A percentile compares a stretch with the other conserved stretches of the same genome.
These are phyloP conservation scores for Cremastobaeus sp. DNA, from an alignment of 2,888 invertebrate species.

Conservation along the genomic window DNA sequence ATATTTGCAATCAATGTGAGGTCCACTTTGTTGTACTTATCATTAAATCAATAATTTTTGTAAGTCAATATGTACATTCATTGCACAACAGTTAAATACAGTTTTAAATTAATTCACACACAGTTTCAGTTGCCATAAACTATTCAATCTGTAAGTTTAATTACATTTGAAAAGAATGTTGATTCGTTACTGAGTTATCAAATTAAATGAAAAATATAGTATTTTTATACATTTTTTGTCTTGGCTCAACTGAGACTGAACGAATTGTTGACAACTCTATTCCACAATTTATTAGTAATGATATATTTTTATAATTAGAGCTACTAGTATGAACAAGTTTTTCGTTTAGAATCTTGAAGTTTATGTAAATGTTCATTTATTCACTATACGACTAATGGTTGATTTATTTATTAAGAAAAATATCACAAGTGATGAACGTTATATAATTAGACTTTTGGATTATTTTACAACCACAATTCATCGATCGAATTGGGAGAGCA, in stretches of 20 bases:
- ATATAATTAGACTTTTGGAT: background rate
- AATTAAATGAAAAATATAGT: background rate
- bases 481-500: no score
- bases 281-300: background rate
- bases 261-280: background rate
- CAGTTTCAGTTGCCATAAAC: no score
- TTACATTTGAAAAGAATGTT: no score
- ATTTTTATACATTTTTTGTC: constrained; percentile 6
- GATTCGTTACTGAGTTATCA: no score
- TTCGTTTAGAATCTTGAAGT: constrained; percentile 35
- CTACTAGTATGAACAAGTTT: background rate
- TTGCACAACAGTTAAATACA: no score
- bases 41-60: no score
- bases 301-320: constrained; percentile 15
- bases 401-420: background rate
- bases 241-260: no score
- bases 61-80: no score
- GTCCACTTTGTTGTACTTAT: no score
- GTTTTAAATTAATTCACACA: no score
- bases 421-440: constrained; percentile 4
- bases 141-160: no score
- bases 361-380: constrained; percentile 23
- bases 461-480: background rate
- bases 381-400: background rate
- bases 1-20: no score